A percentile compares a stretch with the other conserved stretches of the same genome.
Evolutionary conservation across 37 sponge, comb jelly and placozoan genomes (phyloP).

Genomic region (Bolinopsis microptera): DNA sequence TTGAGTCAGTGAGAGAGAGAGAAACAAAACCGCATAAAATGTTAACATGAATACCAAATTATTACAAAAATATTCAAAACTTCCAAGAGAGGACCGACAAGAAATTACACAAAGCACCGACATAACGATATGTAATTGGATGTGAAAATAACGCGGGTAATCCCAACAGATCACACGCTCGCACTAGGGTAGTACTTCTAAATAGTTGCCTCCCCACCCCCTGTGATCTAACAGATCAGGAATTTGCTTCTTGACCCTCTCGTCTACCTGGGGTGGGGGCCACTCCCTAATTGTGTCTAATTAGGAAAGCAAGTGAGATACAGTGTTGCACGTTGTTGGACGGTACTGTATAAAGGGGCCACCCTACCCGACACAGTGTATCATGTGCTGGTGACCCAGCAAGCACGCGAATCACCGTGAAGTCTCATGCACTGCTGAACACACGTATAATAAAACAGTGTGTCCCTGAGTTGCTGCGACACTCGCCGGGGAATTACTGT

Average conservation of each 20-base stretch:
- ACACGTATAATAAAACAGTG: background rate
- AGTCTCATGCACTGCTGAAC: background rate
- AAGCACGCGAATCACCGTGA: background rate
- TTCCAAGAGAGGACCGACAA: background rate
- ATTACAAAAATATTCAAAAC: background rate
- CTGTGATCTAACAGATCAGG: background rate
- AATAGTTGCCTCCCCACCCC: background rate
- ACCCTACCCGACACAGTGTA: background rate
- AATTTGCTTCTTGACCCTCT: background rate
- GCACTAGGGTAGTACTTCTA: background rate
- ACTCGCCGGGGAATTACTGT: too few relatives aligned
- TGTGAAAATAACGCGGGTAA: background rate
- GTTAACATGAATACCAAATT: background rate
- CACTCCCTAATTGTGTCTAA: background rate
- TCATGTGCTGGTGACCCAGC: background rate
- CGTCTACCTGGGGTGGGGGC: background rate
- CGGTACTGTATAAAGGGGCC: background rate
- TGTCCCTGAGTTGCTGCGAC: background rate
- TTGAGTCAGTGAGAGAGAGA: background rate
- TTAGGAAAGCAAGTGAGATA: background rate
- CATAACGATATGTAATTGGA: background rate
- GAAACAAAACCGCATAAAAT: background rate
- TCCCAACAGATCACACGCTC: background rate
- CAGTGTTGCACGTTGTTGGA: background rate
- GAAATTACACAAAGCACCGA: background rate